Conservation (phyloP, 2,797 vertebrate species). For the Hippopotamyrus pictus region DNA sequence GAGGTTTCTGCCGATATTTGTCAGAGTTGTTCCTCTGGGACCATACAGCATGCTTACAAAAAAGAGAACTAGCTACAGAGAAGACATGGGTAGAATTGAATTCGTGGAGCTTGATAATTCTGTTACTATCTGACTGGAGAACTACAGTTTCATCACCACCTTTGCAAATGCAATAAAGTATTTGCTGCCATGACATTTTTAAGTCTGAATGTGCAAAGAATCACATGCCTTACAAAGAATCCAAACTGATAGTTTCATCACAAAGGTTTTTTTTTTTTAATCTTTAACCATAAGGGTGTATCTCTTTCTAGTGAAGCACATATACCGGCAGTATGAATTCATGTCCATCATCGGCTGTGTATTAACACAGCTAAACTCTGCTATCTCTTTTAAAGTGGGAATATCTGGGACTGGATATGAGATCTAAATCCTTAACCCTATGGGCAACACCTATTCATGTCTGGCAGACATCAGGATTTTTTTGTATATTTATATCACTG, state of each 20-base stretch:
- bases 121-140: slow-evolving; percentile 15
- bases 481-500: not conserved
- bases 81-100: slow-evolving; percentile 44
- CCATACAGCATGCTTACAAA: slow-evolving; percentile 35
- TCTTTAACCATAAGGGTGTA: not conserved
- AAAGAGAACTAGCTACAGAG: slow-evolving; percentile 36
- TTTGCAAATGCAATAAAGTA: slow-evolving; percentile 10
- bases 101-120: slow-evolving; percentile 33
- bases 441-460: not conserved
- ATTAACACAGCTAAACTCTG: not conserved
- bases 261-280: not conserved
- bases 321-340: not conserved
- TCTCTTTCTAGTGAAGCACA: not conserved
- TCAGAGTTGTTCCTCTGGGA: slow-evolving; percentile 44
- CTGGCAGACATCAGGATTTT: not conserved
- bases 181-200: not conserved
- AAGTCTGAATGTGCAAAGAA: not conserved
- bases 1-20: slow-evolving; percentile 46
- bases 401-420: not conserved
- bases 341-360: not conserved
- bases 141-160: not conserved
- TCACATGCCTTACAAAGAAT: not conserved
- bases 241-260: not conserved
- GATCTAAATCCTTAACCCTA: not conserved
- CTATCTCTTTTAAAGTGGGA: not conserved